phyloP scores from a whole-genome alignment of 2,113 vertebrate genomes.

The Bujurquina vittata region DNA sequence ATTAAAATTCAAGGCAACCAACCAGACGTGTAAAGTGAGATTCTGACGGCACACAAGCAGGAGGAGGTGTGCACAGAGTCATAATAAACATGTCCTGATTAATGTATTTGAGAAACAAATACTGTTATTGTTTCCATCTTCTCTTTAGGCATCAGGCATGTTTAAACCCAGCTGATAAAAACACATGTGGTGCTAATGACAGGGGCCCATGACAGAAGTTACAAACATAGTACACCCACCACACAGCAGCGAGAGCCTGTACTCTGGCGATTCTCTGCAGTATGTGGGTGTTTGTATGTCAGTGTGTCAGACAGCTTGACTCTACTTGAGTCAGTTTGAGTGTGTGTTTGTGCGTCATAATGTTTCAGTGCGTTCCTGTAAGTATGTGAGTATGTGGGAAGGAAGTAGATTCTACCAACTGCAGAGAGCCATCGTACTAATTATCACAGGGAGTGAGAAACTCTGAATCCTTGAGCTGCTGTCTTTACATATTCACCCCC shows the following conservation, averaged over 20 bases:
- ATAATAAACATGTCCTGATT: constrained; percentile 65
- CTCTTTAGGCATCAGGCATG: constrained; percentile 39
- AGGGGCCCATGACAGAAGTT: constrained; percentile 67
- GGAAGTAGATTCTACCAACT: constrained; percentile 36
- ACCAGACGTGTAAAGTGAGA: constrained; percentile 33
- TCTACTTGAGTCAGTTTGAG: constrained; percentile 52
- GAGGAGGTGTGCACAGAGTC: constrained; percentile 31
- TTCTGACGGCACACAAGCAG: constrained; percentile 18
- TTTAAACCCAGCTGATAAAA: constrained; percentile 63
- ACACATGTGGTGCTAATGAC: constrained; percentile 69
- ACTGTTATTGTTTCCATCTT: constrained; percentile 59
- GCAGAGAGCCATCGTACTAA: constrained; percentile 39
- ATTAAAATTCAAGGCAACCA: constrained; percentile 41
- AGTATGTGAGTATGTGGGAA: constrained; percentile 50
- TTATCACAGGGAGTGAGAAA: constrained; percentile 54
- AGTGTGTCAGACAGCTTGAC: constrained; percentile 74
- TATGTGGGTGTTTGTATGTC: constrained; percentile 71
- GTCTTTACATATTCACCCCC: constrained; percentile 26
- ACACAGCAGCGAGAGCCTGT: constrained; percentile 39
- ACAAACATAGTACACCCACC: constrained; percentile 70
- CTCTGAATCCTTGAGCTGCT: constrained; percentile 19
- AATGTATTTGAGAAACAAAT: constrained; percentile 68
- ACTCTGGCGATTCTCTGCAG: constrained; percentile 48
- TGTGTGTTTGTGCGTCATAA: constrained; percentile 46
- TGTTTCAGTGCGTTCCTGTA: constrained; percentile 41